Evolutionary conservation across 2,113 vertebrate species (phyloP), one percentile per base, ranked within the genome.

Genomic region (Oreamnos americanus): DNA sequence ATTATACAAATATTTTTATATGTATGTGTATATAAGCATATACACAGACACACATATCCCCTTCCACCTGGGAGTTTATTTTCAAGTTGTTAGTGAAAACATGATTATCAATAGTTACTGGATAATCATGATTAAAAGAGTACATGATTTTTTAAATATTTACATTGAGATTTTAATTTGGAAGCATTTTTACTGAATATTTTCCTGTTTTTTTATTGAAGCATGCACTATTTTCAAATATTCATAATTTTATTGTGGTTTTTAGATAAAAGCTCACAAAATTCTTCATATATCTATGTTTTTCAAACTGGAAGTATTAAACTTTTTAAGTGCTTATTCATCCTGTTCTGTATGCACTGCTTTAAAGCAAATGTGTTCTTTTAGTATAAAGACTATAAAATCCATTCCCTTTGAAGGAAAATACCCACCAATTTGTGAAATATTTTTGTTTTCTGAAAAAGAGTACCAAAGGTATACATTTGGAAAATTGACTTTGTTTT

Each of bases 401-500:
- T 39, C 16, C 6, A 13, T 87, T 79, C 25, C 21, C 10, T 62
- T 83, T 83, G 91, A 88, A 93, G 15, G 67, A 97, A 91, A 94
- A 76, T 78, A 47, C n/a, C 85, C 15, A n/a, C n/a, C 47, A 67
- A 87, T 94, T 92, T 91, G 39, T 49, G 62, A 30, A 7, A 79
- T 81, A 53, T 58, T 94, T 96, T 87, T 74, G n/a, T 53, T 93
- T 97, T 94, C 78, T 94, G 53, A 51, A 83, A 90, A 76, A 95
- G 67, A 94, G 53, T 30, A 45, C 17, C 23, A 71, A 47, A 92
- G 4, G 21, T 58, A 6, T 87, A 58, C 23, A 87, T 93, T 90
- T 79, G 55, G 85, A 92, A 96, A 94, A 92, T 15, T 43, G 39
- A 60, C 53, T 95, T 57, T 3, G 11, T 89, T 89, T 95, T 88